phyloP scores from a whole-genome alignment of 1,140 invertebrate genomes.

The Dendrolimus kikuchii region DNA sequence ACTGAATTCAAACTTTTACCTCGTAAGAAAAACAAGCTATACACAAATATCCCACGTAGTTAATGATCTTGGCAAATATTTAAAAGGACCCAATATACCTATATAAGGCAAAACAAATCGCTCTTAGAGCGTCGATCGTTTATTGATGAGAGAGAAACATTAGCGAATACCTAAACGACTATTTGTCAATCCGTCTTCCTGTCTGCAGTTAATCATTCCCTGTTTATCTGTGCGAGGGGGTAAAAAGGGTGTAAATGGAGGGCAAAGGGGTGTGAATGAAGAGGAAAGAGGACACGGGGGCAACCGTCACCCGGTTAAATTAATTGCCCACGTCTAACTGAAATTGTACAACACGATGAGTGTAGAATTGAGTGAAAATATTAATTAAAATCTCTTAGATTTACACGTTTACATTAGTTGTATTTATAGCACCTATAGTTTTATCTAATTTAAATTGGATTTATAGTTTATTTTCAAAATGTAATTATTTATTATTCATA shows the following conservation, averaged over 20 bases:
- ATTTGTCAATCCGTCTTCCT: conserved; percentile 68
- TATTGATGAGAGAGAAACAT: conserved; percentile 58
- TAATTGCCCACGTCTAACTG: conserved; percentile 50
- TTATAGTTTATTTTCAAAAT: too few species aligned
- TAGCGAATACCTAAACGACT: conserved; percentile 65
- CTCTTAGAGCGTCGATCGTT: conserved; percentile 30
- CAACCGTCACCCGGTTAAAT: conserved; percentile 50
- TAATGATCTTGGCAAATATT: too few species aligned
- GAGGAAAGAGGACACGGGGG: conserved; percentile 22
- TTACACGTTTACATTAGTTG: too few species aligned
- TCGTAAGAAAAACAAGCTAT: too few species aligned
- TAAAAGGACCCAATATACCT: too few species aligned
- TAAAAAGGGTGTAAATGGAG: conserved; percentile 6
- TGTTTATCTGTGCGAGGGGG: conserved; percentile 36
- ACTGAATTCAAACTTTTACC: too few species aligned
- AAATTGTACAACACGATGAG: conserved; percentile 42
- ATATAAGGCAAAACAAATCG: too few species aligned
- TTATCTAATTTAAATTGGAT: too few species aligned
- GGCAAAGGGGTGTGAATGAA: conserved; percentile 18
- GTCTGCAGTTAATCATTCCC: conserved; percentile 62
- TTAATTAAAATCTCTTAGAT: too few species aligned
- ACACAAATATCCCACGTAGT: too few species aligned
- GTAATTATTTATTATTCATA: too few species aligned
- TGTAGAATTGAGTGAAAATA: conserved; percentile 31
- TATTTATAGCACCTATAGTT: too few species aligned